A percentile compares a stretch with the other conserved stretches of the same genome.
Evolutionary conservation across 2,797 vertebrate genomes (phyloP).

Genomic region (Apogon talboti): DNA sequence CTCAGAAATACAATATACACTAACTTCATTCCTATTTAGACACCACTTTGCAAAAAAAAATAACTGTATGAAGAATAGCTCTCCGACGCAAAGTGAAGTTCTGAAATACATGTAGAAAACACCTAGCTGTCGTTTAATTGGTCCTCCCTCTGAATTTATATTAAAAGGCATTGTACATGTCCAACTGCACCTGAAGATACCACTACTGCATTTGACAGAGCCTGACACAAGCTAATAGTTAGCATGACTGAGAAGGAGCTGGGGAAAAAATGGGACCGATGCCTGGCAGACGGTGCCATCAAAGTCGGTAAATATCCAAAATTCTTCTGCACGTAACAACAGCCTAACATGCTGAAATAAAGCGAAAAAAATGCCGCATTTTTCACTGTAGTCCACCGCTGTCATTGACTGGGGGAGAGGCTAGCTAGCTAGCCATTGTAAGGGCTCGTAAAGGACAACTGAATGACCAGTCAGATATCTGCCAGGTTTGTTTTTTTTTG

Average conservation of each 20-base stretch:
- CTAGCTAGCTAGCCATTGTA: constrained; percentile 69
- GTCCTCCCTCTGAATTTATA: background rate
- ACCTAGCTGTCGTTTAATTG: rapidly evolving
- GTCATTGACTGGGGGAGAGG: constrained; percentile 68
- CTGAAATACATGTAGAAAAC: rapidly evolving
- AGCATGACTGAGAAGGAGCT: constrained; percentile 86
- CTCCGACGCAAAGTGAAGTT: rapidly evolving
- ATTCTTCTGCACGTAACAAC: background rate
- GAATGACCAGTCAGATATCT: constrained; percentile 11
- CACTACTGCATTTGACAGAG: constrained; percentile 52
- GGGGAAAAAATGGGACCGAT: constrained; percentile 85
- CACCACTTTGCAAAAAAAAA: rapidly evolving
- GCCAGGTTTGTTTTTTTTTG: background rate
- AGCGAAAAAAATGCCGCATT: background rate
- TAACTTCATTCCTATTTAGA: rapidly evolving
- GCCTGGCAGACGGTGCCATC: constrained; percentile 81
- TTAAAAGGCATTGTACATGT: rapidly evolving
- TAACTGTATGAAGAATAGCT: rapidly evolving
- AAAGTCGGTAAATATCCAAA: constrained; percentile 81
- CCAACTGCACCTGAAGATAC: constrained; percentile 49
- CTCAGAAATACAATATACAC: too few species aligned
- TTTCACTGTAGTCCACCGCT: constrained; percentile 24
- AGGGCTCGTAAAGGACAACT: constrained; percentile 69
- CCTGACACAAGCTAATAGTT: constrained; percentile 54
- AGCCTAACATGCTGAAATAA: background rate